Base-by-base conservation (phyloP, 1,140 invertebrate species). In the Helicorthomorpha holstii region DNA sequence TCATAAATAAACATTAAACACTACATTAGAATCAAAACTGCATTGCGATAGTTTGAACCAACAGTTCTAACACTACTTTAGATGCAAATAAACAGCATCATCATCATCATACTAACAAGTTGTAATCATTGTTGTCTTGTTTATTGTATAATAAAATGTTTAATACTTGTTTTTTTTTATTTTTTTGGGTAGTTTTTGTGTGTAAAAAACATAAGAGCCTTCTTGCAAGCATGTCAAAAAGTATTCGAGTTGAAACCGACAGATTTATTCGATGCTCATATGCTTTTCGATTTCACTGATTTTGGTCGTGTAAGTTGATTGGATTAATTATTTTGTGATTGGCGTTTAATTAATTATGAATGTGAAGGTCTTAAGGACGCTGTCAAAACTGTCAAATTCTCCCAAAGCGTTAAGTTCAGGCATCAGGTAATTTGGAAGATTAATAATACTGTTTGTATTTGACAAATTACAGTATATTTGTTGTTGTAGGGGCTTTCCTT, bases 281-380 rank as follows among this genome's bases (percentile, higher is more conserved):
- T 93, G 79, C 70, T 97, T 2, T 96, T 94, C 68, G 89, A 96
- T 66, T 73, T 93, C 24, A 85, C 85, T 27, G 87, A 95, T 70
- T 96, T 97, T 66, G 83, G 86, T 67, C 67, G 66, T 60, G 69
- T 71, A 57, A 58, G 60, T 21, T 55, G n/a, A n/a, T 54, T 54
- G 14, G 44, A 48, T 21, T 43, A 34, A 47, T 57, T 48, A 51
- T 52, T 43, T 58, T 61, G 27, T 3, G 14, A 46, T 16, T 49
- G 22, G 10, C n/a, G 27, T 34, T 41, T 50, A 16, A 21, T 29
- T 12, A 19, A 44, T 53, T 54, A n/a, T 45, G 1, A 46, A 29
- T 29, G 19, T 58, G 22, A 76, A 85, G 67, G 91, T 95, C 19
- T 71, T 94, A 22, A 84, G 84, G 60, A 93, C 87, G 1, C 68